phyloP scores from a whole-genome alignment of 2,113 vertebrate genomes.

The Colius striatus region DNA sequence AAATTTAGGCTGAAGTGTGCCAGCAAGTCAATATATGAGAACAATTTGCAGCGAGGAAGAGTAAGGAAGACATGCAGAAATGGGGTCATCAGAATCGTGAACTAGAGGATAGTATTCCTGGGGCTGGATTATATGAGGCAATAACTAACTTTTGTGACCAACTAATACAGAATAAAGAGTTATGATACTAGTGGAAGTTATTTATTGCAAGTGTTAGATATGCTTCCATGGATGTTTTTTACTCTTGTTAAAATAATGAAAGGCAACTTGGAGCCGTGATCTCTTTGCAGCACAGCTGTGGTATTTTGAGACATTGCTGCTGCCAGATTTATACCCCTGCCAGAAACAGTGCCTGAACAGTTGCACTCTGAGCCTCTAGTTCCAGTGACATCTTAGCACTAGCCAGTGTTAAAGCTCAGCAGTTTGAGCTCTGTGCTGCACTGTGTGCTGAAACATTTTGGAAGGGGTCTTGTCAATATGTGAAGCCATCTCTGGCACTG shows the following conservation, averaged over 20 bases:
- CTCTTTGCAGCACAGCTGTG: constrained; percentile 26
- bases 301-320: constrained; percentile 41
- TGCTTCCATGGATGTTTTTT: constrained; percentile 22
- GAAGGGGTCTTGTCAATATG: neutral
- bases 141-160: neutral
- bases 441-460: neutral
- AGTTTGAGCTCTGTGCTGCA: neutral
- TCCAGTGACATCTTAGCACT: constrained; percentile 25
- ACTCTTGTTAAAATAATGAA: constrained; percentile 30
- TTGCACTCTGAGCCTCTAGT: neutral
- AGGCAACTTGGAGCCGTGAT: constrained; percentile 37
- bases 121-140: neutral
- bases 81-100: neutral
- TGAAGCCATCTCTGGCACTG: neutral
- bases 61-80: constrained; percentile 59
- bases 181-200: neutral
- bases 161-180: neutral
- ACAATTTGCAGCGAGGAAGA: constrained; percentile 45
- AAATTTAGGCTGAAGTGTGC: constrained; percentile 42
- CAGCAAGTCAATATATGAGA: constrained; percentile 54
- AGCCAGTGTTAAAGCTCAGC: constrained; percentile 18
- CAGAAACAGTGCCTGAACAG: constrained; percentile 29
- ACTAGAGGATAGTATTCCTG: neutral
- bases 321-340: constrained; percentile 27
- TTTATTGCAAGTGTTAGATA: constrained; percentile 1